These are phyloP conservation scores for Himantopus leucocephalus DNA, from an alignment of 2,113 vertebrate genomes.

Conservation along the genomic window DNA sequence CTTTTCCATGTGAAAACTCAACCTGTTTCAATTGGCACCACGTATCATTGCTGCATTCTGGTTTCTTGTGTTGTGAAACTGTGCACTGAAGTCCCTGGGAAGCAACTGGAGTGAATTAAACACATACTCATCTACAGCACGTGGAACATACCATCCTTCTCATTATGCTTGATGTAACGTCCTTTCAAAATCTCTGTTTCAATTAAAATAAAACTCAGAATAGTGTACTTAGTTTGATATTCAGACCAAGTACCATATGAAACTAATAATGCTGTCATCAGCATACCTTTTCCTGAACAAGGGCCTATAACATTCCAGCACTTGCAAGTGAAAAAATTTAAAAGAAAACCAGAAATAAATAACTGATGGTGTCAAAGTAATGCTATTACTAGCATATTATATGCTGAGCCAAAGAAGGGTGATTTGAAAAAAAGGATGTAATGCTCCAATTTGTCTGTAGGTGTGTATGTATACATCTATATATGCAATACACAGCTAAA, in stretches of 20 bases:
- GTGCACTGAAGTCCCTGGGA: neutral
- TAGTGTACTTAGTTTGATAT: neutral
- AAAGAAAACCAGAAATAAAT: neutral
- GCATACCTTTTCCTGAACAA: neutral
- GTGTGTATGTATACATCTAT: neutral
- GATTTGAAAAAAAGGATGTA: neutral
- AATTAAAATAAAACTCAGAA: neutral
- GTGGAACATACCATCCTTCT: neutral
- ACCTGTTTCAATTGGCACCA: neutral
- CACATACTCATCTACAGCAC: neutral
- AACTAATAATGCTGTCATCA: neutral
- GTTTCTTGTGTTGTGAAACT: neutral
- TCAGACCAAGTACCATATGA: neutral
- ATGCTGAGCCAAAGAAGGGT: neutral
- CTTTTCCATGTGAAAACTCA: neutral
- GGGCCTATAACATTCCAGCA: neutral
- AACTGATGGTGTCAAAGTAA: neutral
- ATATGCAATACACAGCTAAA: neutral
- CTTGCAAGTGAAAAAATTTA: neutral
- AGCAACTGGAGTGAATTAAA: neutral
- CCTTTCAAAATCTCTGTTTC: neutral
- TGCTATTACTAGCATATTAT: neutral
- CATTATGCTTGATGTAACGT: neutral
- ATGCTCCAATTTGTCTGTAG: neutral
- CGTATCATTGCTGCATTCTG: neutral